Evolutionary conservation across 2,113 vertebrate genomes (phyloP), one percentile per base, ranked within the genome.

Genomic region (Platysternon megacephalum): DNA sequence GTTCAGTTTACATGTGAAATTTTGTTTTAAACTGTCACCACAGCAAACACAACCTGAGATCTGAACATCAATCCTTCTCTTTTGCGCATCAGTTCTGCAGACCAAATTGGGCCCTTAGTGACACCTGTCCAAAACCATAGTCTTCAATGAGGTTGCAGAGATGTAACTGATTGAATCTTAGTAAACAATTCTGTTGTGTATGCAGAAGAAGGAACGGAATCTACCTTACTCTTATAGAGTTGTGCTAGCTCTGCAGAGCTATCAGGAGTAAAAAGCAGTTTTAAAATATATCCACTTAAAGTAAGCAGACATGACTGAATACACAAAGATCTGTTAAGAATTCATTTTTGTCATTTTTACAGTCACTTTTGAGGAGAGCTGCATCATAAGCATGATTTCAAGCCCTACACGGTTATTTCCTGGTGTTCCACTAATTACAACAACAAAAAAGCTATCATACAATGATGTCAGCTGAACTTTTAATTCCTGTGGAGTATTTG

Each of bases 381-480:
- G 21, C 0, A 90, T 52, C 5, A 44, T 7, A 46, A 44, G 22
- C 24, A 42, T 48, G 10, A 1, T 91, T 92, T 89, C 72, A 89
- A 84, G 32, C 2, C 42, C 14, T 32, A 26, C 17, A 46, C 2
- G 3, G 83, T 82, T 56, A 84, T 78, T 92, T 91, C 49, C 78
- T 94, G 4, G 6, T 46, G 58, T 89, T 88, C 86, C 79, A 79
- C 61, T 78, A 94, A 7, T 49, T 87, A 89, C 32, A 91, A 79
- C 24, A 52, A 72, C 53, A 83, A 16, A 58, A 86, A 4, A 6
- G 91, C 14, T 68, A 91, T 83, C n/a, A 39, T 84, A 11, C 17
- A 82, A 52, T 19, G 80, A 22, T 84, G 86, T 8, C 49, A 94
- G 17, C 46, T 91, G 82, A 89, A 97, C 39, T 42, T 85, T 88